phyloP scores from a whole-genome alignment of 2,113 vertebrate genomes.

The Zosterops japonicus region DNA sequence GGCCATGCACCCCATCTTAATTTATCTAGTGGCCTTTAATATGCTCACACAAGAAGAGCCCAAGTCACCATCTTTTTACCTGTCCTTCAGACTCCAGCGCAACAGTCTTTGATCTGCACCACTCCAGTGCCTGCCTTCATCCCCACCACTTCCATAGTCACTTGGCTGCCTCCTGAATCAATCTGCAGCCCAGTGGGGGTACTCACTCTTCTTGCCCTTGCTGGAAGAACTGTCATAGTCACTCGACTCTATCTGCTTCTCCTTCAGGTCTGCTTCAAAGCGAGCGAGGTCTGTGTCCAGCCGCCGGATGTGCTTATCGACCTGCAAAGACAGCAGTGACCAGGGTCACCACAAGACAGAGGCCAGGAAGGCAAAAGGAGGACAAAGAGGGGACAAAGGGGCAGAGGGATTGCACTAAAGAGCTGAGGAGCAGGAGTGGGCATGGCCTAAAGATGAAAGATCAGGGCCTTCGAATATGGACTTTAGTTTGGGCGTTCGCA shows the following conservation, averaged over 20 bases:
- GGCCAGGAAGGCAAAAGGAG: neutral
- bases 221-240: constrained; percentile 96
- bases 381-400: neutral
- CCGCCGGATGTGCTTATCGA: constrained; percentile 95
- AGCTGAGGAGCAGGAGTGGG: neutral
- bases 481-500: neutral
- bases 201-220: constrained; percentile 95
- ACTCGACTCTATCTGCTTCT: constrained; percentile 95
- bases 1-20: neutral
- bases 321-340: constrained; percentile 67
- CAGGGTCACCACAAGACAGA: neutral
- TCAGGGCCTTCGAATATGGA: neutral
- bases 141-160: constrained; percentile 47
- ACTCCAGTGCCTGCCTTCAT: constrained; percentile 57
- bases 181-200: constrained; percentile 54
- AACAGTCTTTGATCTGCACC: constrained; percentile 53
- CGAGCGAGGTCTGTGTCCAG: constrained; percentile 95
- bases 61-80: constrained; percentile 42
- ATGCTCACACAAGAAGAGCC: neutral
- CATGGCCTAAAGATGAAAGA: neutral
- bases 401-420: neutral
- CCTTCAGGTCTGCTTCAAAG: constrained; percentile 95
- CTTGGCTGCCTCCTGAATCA: neutral
- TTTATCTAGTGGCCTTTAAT: neutral
- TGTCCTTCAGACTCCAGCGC: constrained; percentile 45